These are phyloP conservation scores for Cinclus mexicanus DNA, from an alignment of 2,113 vertebrate species.

Conservation along the genomic window DNA sequence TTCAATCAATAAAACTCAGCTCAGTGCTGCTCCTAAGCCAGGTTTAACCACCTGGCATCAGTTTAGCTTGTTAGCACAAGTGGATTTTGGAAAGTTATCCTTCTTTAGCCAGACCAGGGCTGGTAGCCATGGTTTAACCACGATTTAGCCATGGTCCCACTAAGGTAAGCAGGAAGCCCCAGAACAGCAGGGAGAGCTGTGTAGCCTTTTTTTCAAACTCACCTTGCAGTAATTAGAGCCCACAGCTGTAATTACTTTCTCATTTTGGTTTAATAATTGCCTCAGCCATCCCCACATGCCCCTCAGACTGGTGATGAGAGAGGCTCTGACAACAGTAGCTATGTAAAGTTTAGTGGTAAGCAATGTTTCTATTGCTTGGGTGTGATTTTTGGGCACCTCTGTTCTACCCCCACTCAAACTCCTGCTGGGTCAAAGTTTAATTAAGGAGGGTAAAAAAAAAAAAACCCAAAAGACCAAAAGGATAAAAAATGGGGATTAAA, in stretches of 20 bases:
- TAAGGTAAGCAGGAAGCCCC: background rate
- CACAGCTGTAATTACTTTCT: slow-evolving; percentile 52
- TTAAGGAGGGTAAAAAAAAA: background rate
- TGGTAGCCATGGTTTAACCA: background rate
- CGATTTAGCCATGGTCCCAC: background rate
- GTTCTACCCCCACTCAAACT: background rate
- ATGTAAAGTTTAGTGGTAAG: accelerated
- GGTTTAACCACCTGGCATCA: background rate
- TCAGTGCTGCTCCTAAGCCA: background rate
- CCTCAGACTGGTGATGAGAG: background rate
- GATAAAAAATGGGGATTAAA: background rate
- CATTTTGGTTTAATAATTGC: slow-evolving; percentile 28
- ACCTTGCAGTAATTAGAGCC: slow-evolving; percentile 57
- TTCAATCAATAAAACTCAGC: background rate
- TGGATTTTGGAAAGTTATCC: accelerated
- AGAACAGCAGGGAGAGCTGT: background rate
- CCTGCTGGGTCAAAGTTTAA: accelerated
- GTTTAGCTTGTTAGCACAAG: background rate
- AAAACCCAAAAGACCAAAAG: background rate
- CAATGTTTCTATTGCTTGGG: background rate
- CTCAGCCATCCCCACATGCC: background rate
- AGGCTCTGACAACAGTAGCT: background rate
- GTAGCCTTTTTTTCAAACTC: background rate
- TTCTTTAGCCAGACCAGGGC: background rate
- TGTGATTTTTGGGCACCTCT: background rate